Base-by-base conservation (phyloP, 2,113 vertebrate genomes). In the Otis tarda region DNA sequence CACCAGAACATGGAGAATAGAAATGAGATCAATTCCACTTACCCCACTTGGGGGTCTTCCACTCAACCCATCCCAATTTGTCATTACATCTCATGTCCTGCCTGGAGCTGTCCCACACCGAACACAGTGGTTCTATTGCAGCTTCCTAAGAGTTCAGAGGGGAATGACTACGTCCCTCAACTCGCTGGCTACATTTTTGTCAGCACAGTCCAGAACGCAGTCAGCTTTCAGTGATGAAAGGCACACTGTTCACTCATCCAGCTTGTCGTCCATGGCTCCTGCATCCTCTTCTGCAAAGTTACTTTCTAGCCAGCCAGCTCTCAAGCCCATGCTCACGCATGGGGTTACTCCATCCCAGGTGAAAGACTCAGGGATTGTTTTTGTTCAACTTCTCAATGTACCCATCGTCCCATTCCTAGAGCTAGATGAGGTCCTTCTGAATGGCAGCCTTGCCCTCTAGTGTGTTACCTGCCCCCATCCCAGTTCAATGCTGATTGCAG, bases 381-480 rank as follows among this genome's bases (percentile, higher is more conserved):
- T 22, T 60, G 64, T 23, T 60, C n/a, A 90, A 3, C 30, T 59
- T 52, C 57, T 64, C 30, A 33, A 47, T 5, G 9, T 50, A 64
- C 28, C 35, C 41, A 31, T 15, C 27, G 4, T 33, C 19, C 39
- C 45, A n/a, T 19, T 47, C n/a, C 45, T 49, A 47, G 7, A 55
- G 27, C 30, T 10, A 53, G n/a, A 64, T 17, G 10, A 87, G 12
- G 35, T 57, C 12, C 9, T 14, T 47, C 67, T 57, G 52, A 65
- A 70, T 15, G 24, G 60, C n/a, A 79, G 56, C 2, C 1, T 6
- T 80, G 57, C 25, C 23, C 33, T 31, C 30, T 53, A 87, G 22
- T 5, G 24, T 21, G 69, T 50, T 16, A 64, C 24, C 28, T 55
- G 41, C 15, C 47, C 12, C 7, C 0, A 0, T 3, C 33, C 16